Conservation (phyloP, 2,888 invertebrate genomes). For the Phymatocera aterrima region DNA sequence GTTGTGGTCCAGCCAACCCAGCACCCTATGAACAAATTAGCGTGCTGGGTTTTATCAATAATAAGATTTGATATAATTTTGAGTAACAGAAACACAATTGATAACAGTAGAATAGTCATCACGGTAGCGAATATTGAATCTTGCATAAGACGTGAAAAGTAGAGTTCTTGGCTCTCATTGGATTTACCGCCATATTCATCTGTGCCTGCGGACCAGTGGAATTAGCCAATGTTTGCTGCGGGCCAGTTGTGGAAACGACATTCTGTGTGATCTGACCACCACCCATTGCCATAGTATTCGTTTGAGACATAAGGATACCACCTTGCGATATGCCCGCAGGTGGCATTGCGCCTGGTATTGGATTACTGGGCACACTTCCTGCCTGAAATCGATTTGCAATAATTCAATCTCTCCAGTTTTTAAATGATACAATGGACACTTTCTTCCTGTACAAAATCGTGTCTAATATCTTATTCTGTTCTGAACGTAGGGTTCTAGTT, state of each 20-base stretch:
- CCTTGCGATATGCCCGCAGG: slow-evolving; percentile 70
- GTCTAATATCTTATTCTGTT: too few species aligned
- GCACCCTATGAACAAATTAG: slow-evolving; percentile 54
- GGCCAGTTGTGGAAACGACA: slow-evolving; percentile 73
- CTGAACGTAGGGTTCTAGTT: too few species aligned
- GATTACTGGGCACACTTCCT: slow-evolving; percentile 60
- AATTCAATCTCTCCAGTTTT: too few species aligned
- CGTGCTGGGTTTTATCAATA: neutral
- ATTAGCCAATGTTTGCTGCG: slow-evolving; percentile 66
- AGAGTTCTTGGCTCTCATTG: neutral
- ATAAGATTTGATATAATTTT: neutral
- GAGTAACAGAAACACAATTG: neutral
- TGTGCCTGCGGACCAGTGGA: slow-evolving; percentile 67
- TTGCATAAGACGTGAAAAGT: neutral
- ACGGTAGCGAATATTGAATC: neutral
- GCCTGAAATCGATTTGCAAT: slow-evolving; percentile 50
- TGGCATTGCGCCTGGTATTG: slow-evolving; percentile 67
- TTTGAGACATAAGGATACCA: slow-evolving; percentile 77
- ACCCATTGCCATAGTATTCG: slow-evolving; percentile 77
- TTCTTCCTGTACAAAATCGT: too few species aligned
- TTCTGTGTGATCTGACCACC: slow-evolving; percentile 79
- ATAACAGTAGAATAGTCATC: neutral
- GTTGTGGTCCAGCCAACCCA: slow-evolving; percentile 68
- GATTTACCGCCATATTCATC: slow-evolving; percentile 66
- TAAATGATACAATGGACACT: too few species aligned